Evolutionary conservation across 2,113 vertebrate species (phyloP).

Genomic region (Halichoeres trimaculatus): DNA sequence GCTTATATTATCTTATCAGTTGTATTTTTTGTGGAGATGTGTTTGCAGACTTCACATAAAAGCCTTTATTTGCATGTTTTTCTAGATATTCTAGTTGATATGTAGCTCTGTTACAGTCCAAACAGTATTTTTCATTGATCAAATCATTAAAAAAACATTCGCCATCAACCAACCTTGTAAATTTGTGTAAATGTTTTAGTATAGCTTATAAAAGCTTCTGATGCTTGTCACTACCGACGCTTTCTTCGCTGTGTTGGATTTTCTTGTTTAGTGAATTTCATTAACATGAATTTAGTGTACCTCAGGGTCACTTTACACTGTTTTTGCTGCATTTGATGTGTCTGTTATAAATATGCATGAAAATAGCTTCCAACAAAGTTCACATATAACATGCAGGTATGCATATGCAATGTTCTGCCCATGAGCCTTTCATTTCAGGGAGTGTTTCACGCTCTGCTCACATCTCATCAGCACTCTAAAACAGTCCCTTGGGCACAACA

Average conservation of each 20-base stretch:
- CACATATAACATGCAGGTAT: neutral
- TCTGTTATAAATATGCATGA: conserved; percentile 1
- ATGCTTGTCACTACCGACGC: neutral
- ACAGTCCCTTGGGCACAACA: neutral
- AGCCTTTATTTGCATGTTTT: too few relatives aligned
- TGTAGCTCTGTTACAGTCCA: too few relatives aligned
- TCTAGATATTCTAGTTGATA: too few relatives aligned
- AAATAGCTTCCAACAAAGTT: neutral
- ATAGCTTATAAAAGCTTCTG: too few relatives aligned
- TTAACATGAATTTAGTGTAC: neutral
- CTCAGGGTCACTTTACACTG: too few relatives aligned
- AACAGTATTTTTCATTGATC: too few relatives aligned
- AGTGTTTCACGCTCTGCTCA: neutral
- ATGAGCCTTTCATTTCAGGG: neutral
- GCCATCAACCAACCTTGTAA: too few relatives aligned
- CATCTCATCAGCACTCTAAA: neutral
- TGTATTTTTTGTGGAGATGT: too few relatives aligned
- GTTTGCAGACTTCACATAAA: too few relatives aligned
- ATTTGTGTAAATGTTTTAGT: too few relatives aligned
- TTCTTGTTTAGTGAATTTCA: neutral
- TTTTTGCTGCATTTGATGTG: neutral
- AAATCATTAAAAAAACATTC: too few relatives aligned
- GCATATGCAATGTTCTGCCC: neutral
- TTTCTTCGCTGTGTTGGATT: neutral
- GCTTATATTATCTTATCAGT: too few relatives aligned